Base-by-base conservation (phyloP, 2,797 vertebrate genomes). In the Sciurus carolinensis region DNA sequence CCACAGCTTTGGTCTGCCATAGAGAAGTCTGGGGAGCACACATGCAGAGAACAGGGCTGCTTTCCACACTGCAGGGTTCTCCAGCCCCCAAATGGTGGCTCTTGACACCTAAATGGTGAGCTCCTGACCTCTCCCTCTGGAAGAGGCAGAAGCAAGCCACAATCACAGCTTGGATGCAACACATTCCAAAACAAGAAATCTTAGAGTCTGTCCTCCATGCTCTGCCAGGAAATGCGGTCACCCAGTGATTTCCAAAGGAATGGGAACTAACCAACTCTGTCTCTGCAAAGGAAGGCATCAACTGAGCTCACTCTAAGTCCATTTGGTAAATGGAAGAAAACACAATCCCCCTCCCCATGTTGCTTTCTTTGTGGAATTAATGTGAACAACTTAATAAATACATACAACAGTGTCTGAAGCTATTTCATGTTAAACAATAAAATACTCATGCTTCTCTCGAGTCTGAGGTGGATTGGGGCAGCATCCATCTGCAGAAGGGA, bases 1-100 rank as follows among this genome's bases (percentile, higher is more conserved):
- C n/a, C 18, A 0, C 1, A 22, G 54, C 36, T 39, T 44, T 2
- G 0, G 20, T 1, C 18, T 54, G 64, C 87, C 36, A 11, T 0
- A 22, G 52, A n/a, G 10, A 26, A 2, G 12, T 7, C 73, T n/a
- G 3, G 22, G 36, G 57, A 1, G 33, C 4, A 18, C 3, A 1
- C 36, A 36, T 0, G 0, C 10, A 9, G 15, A 59, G 36, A 17
- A 3, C 10, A 24, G 1, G 14, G 11, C 22, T n/a, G 18, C 36
- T 7, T 3, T 69, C 4, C 20, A 30, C 28, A 39, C 0, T 0
- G 0, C 13, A 6, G 26, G 20, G 0, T 1, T 26, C 18, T 50
- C 12, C 9, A 1, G 17, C 69, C 6, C n/a, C 18, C 12, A 7
- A 2, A 0, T 6, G 30, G 17, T 67, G 33, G 36, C 36, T 36